Percentiles rank a stretch among this genome's conserved stretches.
These are phyloP conservation scores for Cephus spinipes DNA, from an alignment of 2,888 invertebrate genomes.

Conservation along the genomic window DNA sequence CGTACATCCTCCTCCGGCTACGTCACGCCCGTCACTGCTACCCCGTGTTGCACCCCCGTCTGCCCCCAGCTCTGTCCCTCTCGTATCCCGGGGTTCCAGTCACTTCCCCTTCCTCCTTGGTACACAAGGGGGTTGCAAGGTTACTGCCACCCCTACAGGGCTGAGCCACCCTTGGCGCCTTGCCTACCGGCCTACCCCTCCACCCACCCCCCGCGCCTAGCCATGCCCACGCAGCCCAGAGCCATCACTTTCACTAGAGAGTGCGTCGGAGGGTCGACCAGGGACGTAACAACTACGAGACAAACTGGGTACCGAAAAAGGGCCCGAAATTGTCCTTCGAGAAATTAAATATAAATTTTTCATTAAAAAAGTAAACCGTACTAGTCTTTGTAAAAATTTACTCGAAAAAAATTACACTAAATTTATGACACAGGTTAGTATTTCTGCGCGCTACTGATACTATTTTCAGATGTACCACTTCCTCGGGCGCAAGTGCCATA, in stretches of 20 bases:
- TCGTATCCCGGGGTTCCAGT: slow-evolving; percentile 38
- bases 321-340: no score
- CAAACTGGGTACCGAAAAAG: no score
- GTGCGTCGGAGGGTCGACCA: slow-evolving; percentile 17
- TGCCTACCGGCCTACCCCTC: slow-evolving; percentile 3
- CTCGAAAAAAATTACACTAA: no score
- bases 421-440: not conserved
- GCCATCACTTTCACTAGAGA: slow-evolving; percentile 57
- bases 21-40: slow-evolving; percentile 66
- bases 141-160: slow-evolving; percentile 44
- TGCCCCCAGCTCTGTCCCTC: slow-evolving; percentile 41
- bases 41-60: slow-evolving; percentile 54
- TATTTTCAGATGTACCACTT: not conserved
- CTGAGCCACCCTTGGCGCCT: slow-evolving; percentile 21
- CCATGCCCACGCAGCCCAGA: slow-evolving; percentile 44
- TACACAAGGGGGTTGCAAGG: slow-evolving; percentile 60
- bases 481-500: not conserved
- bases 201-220: slow-evolving; percentile 17
- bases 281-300: not conserved
- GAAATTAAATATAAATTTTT: no score
- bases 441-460: not conserved
- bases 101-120: slow-evolving; percentile 12
- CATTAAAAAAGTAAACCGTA: no score
- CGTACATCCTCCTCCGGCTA: slow-evolving; percentile 65
- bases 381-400: no score